Conservation (phyloP, 1,140 invertebrate species). For the Eurosta solidaginis region DNA sequence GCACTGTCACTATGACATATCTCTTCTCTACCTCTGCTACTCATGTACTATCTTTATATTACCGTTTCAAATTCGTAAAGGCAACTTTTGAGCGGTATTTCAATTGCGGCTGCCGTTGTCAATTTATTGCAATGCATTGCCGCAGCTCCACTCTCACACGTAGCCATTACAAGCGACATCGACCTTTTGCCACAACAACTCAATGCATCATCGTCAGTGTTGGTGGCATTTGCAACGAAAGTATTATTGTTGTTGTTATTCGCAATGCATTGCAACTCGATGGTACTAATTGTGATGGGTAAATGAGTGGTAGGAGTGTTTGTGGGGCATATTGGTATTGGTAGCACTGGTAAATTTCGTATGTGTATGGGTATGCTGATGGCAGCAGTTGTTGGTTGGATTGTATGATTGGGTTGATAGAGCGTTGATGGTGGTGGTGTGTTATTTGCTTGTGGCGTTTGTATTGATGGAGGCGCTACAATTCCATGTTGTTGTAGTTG, state of each 20-base stretch:
- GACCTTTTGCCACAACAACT: neutral
- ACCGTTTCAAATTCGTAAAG: neutral
- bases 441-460: neutral
- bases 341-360: neutral
- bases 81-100: neutral
- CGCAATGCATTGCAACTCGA: constrained; percentile 2
- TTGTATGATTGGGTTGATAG: neutral
- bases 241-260: neutral
- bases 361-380: neutral
- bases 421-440: neutral
- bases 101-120: neutral
- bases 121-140: neutral
- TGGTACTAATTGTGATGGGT: neutral
- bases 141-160: neutral
- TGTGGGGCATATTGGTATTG: too few relatives aligned
- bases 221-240: neutral
- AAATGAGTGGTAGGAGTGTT: neutral
- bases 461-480: neutral
- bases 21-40: too few relatives aligned
- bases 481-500: neutral
- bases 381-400: neutral
- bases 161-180: neutral
- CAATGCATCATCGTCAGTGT: neutral
- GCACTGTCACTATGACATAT: neutral
- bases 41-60: too few relatives aligned